Conservation (phyloP, 2,888 invertebrate genomes). For the Luffia ferchaultella region DNA sequence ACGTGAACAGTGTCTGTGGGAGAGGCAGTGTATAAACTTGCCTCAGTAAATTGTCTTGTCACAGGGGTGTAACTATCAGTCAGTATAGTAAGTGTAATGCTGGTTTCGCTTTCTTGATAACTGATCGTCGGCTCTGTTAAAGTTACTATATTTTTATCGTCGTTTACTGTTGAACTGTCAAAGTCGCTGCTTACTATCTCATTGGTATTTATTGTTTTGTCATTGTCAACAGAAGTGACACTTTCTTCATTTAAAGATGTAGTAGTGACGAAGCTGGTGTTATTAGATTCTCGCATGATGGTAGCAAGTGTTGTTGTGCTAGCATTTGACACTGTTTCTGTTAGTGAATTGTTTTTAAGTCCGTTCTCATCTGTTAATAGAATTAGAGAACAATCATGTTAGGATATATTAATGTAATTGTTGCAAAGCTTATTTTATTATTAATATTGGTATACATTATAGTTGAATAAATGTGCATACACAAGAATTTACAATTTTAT, state of each 20-base stretch:
- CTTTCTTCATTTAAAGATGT: background rate
- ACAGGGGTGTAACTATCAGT: background rate
- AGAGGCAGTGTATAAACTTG: no score
- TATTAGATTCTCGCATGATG: conserved; percentile 23
- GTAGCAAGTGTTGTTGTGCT: conserved; percentile 26
- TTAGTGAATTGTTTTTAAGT: conserved; percentile 57
- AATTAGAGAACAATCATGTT: conserved; percentile 18
- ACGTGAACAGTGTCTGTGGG: no score
- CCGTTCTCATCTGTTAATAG: conserved; percentile 57
- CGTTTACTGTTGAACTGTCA: conserved; percentile 18
- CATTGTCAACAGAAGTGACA: background rate
- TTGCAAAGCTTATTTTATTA: no score
- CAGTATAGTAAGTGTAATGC: conserved; percentile 9
- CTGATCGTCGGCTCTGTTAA: conserved; percentile 12
- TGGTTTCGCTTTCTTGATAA: conserved; percentile 16
- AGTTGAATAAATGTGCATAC: no score
- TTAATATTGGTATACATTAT: no score
- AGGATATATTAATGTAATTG: conserved; percentile 20
- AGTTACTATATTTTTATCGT: conserved; percentile 10
- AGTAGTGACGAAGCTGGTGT: conserved; percentile 6
- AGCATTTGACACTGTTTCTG: conserved; percentile 43
- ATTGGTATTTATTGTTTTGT: conserved; percentile 3
- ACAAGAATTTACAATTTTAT: no score
- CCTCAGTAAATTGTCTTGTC: background rate
- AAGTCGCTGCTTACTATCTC: conserved; percentile 15